Evolutionary conservation across 2,888 invertebrate genomes (phyloP).

Genomic region (Agriopis marginaria): DNA sequence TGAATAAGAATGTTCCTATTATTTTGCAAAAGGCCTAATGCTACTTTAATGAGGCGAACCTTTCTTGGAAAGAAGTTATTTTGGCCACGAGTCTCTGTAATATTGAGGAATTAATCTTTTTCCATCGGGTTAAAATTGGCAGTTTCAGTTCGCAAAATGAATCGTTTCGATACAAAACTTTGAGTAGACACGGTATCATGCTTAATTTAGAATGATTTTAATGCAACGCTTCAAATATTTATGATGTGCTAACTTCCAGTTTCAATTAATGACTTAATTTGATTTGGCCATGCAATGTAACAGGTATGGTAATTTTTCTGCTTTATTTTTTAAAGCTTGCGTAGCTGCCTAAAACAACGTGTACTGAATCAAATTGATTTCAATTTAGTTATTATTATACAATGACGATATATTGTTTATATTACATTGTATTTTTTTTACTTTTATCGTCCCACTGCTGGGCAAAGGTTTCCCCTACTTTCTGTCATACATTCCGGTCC

Average conservation of each 20-base stretch:
- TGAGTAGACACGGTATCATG: not conserved
- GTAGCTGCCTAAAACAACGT: too few species aligned
- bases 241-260: constrained; percentile 6
- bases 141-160: constrained; percentile 4
- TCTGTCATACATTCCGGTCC: too few species aligned
- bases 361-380: too few species aligned
- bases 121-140: constrained; percentile 16
- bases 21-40: constrained; percentile 23
- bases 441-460: too few species aligned
- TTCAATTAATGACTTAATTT: constrained; percentile 15
- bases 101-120: constrained; percentile 6
- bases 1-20: constrained; percentile 4
- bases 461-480: too few species aligned
- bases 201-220: constrained; percentile 10
- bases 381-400: too few species aligned
- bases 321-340: too few species aligned
- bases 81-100: not conserved
- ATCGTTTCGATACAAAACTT: not conserved
- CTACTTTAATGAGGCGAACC: constrained; percentile 19
- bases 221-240: not conserved
- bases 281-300: not conserved
- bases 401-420: too few species aligned
- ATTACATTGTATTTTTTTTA: too few species aligned
- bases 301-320: too few species aligned
- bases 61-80: constrained; percentile 25